phyloP scores from a whole-genome alignment of 2,113 vertebrate genomes.

The Podocnemis expansa region DNA sequence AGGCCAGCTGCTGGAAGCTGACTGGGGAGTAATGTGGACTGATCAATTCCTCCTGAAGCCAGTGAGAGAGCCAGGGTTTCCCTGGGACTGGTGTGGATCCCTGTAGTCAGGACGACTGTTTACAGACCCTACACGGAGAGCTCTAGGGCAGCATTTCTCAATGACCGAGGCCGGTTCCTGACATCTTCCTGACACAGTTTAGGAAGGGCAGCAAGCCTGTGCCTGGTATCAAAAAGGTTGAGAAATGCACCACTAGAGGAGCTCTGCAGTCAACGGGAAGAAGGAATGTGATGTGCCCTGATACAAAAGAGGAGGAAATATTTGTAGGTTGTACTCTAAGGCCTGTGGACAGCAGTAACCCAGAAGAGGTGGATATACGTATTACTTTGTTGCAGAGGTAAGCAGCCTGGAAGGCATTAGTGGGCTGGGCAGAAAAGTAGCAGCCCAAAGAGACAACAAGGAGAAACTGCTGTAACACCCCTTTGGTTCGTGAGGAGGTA shows the following conservation, averaged over 20 bases:
- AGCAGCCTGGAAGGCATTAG: neutral
- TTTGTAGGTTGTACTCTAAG: neutral
- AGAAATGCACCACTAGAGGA: neutral
- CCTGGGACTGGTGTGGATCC: neutral
- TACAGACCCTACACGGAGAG: neutral
- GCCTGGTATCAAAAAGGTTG: neutral
- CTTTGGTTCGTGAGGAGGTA: too few relatives aligned
- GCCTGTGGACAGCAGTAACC: neutral
- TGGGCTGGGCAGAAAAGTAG: too few relatives aligned
- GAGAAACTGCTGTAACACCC: too few relatives aligned
- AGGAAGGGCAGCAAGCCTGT: neutral
- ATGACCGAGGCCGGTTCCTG: neutral
- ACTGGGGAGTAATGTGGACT: neutral
- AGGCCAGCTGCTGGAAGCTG: neutral
- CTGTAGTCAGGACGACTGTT: neutral
- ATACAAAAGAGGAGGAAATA: neutral
- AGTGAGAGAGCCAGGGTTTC: neutral
- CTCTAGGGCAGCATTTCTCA: neutral
- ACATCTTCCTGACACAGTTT: neutral
- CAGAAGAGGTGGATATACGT: neutral
- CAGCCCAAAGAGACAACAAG: too few relatives aligned
- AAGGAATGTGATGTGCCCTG: neutral
- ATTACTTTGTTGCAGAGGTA: neutral
- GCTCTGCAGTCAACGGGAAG: neutral
- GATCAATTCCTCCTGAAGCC: neutral